Conservation (phyloP, 2,113 vertebrate species). For the Azemiops feae region DNA sequence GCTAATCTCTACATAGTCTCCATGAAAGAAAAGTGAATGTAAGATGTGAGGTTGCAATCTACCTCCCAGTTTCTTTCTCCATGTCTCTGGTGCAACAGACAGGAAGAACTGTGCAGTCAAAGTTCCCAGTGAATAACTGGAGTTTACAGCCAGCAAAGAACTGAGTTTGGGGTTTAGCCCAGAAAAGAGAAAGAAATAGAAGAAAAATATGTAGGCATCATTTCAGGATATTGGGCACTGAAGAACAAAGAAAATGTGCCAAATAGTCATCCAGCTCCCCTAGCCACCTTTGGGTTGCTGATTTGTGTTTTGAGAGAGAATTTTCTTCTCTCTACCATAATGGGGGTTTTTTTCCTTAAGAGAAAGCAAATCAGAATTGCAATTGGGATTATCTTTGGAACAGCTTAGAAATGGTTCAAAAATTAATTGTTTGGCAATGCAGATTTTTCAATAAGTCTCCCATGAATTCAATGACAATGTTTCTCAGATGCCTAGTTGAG, state of each 20-base stretch:
- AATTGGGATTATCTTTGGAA: not conserved
- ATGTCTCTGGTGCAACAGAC: not conserved
- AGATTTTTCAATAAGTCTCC: not conserved
- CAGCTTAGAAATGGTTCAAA: not conserved
- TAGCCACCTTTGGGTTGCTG: not conserved
- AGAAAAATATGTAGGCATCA: not conserved
- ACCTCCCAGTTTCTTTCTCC: not conserved
- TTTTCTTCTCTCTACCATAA: not conserved
- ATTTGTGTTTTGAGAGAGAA: not conserved
- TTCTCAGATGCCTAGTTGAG: not conserved
- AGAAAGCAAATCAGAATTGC: not conserved
- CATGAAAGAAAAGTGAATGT: not conserved
- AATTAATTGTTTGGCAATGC: not conserved
- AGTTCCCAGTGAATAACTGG: not conserved
- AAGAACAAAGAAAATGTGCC: not conserved
- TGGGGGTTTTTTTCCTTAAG: not conserved
- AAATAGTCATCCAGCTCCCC: not conserved
- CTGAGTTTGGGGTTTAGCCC: conserved; percentile 10
- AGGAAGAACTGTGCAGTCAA: not conserved
- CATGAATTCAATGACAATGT: not conserved
- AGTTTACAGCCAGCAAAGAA: not conserved
- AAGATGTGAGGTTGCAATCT: not conserved
- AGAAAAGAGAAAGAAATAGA: not conserved
- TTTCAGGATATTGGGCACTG: not conserved
- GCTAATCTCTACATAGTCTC: not conserved